Percentiles rank a stretch among this genome's conserved stretches.
Evolutionary conservation across 35 echinoderm and acorn worm genomes (phyloP).

Genomic region (Amphiura filiformis): DNA sequence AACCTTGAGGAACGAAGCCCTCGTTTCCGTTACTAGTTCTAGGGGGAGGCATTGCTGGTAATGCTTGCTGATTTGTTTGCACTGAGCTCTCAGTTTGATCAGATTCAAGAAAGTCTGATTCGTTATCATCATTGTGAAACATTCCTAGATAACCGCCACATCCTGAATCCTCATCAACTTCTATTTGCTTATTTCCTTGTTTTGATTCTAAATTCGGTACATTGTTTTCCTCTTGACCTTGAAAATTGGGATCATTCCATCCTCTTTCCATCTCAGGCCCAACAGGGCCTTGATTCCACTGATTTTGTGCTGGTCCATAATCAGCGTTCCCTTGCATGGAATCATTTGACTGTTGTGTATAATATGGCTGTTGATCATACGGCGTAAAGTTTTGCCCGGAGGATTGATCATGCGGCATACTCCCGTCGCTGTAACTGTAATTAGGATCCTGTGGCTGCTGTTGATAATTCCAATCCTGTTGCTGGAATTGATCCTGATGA

Average conservation of each 20-base stretch:
- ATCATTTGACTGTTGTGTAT: neutral
- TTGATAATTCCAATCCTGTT: neutral
- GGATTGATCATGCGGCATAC: neutral
- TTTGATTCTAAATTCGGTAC: neutral
- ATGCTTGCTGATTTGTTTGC: neutral
- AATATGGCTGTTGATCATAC: neutral
- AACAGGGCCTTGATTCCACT: neutral
- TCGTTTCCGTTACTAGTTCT: too few species aligned
- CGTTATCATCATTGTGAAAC: neutral
- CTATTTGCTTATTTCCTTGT: neutral
- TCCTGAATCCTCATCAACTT: neutral
- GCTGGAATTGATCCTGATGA: neutral
- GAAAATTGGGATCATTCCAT: neutral
- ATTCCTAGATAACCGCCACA: neutral
- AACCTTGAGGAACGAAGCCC: too few species aligned
- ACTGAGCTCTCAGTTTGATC: neutral
- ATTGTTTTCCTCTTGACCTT: neutral
- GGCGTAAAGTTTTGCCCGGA: neutral
- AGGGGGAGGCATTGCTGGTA: too few species aligned
- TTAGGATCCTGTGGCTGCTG: neutral
- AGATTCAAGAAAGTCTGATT: neutral
- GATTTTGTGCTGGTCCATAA: neutral
- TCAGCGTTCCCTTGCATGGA: neutral
- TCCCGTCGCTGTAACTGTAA: neutral
- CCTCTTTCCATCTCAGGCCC: neutral